Evolutionary conservation across 53 echinoderm and acorn worm species (phyloP), one percentile per base, ranked within the genome.

Genomic region (Stichopus horrens): DNA sequence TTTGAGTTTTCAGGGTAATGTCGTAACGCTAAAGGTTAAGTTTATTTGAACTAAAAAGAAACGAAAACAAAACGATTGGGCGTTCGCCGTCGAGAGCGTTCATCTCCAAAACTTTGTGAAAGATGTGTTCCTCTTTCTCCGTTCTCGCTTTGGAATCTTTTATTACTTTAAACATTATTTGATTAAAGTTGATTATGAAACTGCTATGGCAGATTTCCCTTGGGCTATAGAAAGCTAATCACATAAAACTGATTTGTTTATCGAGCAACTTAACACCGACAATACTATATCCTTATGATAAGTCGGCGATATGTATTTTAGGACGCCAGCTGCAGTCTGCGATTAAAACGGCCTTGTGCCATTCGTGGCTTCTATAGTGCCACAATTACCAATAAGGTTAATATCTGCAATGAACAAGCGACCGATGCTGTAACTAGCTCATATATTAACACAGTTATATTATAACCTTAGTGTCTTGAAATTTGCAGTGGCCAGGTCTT

Each of bases 181-280:
- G 71, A 71, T 71, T 71, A 71, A 7, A 20, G 71, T 71, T 71
- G 71, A 71, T 71, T 71, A 71, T 18, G n/a, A 71, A 71, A 71
- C 71, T 71, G 71, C 71, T n/a, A 18, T 71, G 71, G 71, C 71
- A 71, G 71, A 71, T 71, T 71, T 71, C 71, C 71, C 71, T 20
- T 16, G 71, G 71, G 71, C 71, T 18, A 71, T 71, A n/a, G 71
- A 71, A 71, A 71, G 71, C 71, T 71, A 71, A 71, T 71, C 71
- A 71, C 71, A 71, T 71, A 71, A 71, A 71, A 71, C 71, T 71
- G 71, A 71, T 71, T 71, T 71, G 71, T 71, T 71, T 71, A 18
- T 71, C n/a, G 18, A 18, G 71, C 71, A 71, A 71, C 71, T 71
- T 71, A 71, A 71, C 71, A 71, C 71, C 71, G 71, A 71, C 71